These are phyloP conservation scores for Oryzias sinensis DNA, from an alignment of 2,797 vertebrate species.

Conservation along the genomic window DNA sequence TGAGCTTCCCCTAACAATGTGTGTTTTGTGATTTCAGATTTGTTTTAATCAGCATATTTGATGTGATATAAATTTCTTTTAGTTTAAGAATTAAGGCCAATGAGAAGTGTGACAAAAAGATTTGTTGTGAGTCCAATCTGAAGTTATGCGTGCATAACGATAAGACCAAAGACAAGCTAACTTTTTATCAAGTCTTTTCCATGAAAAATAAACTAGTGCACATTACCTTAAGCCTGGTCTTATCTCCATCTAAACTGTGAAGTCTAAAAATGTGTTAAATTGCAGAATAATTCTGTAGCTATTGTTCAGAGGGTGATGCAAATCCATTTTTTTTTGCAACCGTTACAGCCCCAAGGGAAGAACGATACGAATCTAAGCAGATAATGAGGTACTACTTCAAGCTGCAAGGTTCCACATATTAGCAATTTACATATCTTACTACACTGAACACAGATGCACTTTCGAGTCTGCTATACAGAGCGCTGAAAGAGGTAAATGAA, in stretches of 20 bases:
- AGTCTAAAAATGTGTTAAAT: constrained; percentile 47
- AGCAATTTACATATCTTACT: constrained; percentile 20
- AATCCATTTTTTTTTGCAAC: constrained; percentile 65
- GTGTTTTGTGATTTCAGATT: too few species aligned
- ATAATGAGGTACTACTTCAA: constrained; percentile 60
- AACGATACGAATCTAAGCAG: constrained; percentile 56
- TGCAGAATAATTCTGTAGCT: constrained; percentile 45
- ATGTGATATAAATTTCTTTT: too few species aligned
- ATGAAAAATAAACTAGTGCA: not conserved
- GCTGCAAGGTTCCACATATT: constrained; percentile 51
- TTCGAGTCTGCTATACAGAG: not conserved
- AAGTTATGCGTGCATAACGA: too few species aligned
- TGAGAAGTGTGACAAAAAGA: too few species aligned
- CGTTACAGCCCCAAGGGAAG: constrained; percentile 46
- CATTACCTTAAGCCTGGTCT: constrained; percentile 25
- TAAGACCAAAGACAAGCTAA: not conserved
- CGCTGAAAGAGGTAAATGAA: constrained; percentile 9
- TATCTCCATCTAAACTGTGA: constrained; percentile 19
- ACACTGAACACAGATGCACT: constrained; percentile 1
- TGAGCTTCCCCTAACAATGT: too few species aligned
- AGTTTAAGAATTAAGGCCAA: too few species aligned
- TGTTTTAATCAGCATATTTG: too few species aligned
- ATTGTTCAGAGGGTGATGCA: constrained; percentile 53
- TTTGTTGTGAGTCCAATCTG: too few species aligned
- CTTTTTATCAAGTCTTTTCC: not conserved